Conservation (phyloP, 2,797 vertebrate species). For the Sparidentex hasta region DNA sequence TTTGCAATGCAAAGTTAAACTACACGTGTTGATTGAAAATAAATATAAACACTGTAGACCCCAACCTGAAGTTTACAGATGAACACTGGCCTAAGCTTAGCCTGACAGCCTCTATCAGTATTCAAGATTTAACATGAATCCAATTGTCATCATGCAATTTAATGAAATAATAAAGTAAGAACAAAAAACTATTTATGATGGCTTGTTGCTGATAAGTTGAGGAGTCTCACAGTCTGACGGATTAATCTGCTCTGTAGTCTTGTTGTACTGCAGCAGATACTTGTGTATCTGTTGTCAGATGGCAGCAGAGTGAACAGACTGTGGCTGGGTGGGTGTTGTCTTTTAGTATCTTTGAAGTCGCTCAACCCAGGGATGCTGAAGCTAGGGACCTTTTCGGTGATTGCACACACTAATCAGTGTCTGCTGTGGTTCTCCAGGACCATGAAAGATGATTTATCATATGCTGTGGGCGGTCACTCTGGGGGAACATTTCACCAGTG, state of each 20-base stretch:
- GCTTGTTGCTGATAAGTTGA: too few species aligned
- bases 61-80: not conserved
- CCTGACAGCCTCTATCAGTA: not conserved
- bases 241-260: too few species aligned
- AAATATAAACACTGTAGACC: not conserved
- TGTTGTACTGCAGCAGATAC: too few species aligned
- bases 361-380: not conserved
- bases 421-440: not conserved
- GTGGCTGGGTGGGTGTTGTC: too few species aligned
- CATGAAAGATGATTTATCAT: constrained; percentile 1
- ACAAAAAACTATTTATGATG: too few species aligned
- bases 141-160: too few species aligned
- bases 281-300: too few species aligned
- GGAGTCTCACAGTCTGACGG: too few species aligned
- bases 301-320: too few species aligned
- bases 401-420: not conserved
- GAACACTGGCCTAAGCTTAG: not conserved
- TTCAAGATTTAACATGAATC: too few species aligned
- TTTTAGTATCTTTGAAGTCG: too few species aligned
- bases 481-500: constrained; percentile 6
- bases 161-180: too few species aligned
- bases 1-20: not conserved
- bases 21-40: not conserved
- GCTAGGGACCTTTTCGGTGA: not conserved
- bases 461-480: not conserved